Evolutionary conservation across 2,797 vertebrate genomes (phyloP), one percentile per base, ranked within the genome.

Genomic region (Erithacus rubecula): DNA sequence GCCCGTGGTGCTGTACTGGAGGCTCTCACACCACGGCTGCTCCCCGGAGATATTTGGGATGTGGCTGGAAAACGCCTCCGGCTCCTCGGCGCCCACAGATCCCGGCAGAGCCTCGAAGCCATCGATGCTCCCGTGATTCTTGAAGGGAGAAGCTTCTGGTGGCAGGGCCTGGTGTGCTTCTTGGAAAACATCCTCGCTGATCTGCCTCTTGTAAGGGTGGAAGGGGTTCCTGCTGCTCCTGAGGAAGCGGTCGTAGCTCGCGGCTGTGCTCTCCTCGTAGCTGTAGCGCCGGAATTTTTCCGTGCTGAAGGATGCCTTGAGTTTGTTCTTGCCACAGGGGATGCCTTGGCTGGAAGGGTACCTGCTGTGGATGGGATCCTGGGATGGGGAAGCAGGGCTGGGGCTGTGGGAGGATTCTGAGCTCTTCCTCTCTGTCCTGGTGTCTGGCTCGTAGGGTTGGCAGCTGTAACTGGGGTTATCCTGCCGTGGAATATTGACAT

Each of bases 161-260:
- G 96, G 93, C 52, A 98, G 90, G 77, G 96, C 83, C 13, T 97
- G 96, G 24, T 97, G 97, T 14, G 96, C 68, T 47, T 98, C 98
- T 8, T 84, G 96, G 65, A 96, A 97, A 95, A 95, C 86, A 3
- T 98, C 98, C 15, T 99, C 98, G 0, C 98, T 98, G 96, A 98
- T 97, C 90, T 99, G 99, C 79, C 98, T 98, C 60, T 97, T 98
- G 96, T 99, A 99, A 0, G 98, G 98, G 87, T 99, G 99, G 96
- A 98, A 99, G 24, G 98, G 98, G 81, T 91, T 95, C 17, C 98
- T 97, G 88, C 43, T 67, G 89, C 93, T 96, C 86, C 97, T 98
- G 91, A 98, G 97, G 41, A 97, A 96, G 36, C 95, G 92, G 4
- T 96, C 95, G 0, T 97, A 96, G 69, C 71, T 97, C 59, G 90